Conservation (phyloP, 2,888 invertebrate species). For the Geotrupes spiniger region DNA sequence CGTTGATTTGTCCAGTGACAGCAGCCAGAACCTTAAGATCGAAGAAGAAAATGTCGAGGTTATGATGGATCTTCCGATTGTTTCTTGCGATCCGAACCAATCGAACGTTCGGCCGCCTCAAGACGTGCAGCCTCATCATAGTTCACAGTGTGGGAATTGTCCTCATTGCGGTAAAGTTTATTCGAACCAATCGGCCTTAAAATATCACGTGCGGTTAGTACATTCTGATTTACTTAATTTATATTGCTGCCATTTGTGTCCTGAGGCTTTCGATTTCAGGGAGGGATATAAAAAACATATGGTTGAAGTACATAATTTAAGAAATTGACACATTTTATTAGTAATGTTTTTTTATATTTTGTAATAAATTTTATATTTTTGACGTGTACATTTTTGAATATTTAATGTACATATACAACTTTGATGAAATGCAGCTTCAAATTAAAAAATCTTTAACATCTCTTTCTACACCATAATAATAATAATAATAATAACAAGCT, state of each 20-base stretch:
- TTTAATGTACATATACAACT: too few species aligned
- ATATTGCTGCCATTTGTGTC: constrained; percentile 67
- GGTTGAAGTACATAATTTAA: constrained; percentile 64
- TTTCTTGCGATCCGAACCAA: constrained; percentile 9
- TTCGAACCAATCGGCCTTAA: constrained; percentile 67
- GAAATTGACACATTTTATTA: constrained; percentile 48
- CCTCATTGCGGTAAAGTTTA: constrained; percentile 69
- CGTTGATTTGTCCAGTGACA: constrained; percentile 9
- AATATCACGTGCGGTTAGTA: constrained; percentile 66
- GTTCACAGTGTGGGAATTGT: constrained; percentile 59
- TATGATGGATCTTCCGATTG: constrained; percentile 14
- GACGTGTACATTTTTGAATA: too few species aligned
- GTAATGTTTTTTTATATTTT: constrained; percentile 26
- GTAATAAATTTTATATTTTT: constrained; percentile 22
- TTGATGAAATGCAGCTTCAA: too few species aligned
- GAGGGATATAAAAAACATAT: constrained; percentile 69
- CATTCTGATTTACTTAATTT: constrained; percentile 67
- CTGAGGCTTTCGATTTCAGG: constrained; percentile 65
- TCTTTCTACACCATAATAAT: too few species aligned
- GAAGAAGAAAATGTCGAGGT: constrained; percentile 20
- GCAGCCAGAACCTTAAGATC: constrained; percentile 7
- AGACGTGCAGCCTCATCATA: constrained; percentile 42
- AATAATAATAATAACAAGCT: too few species aligned
- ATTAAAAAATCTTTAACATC: too few species aligned
- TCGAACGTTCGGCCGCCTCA: constrained; percentile 11